phyloP scores from a whole-genome alignment of 53 echinoderm and acorn worm species.

The Echinarachnius parma region DNA sequence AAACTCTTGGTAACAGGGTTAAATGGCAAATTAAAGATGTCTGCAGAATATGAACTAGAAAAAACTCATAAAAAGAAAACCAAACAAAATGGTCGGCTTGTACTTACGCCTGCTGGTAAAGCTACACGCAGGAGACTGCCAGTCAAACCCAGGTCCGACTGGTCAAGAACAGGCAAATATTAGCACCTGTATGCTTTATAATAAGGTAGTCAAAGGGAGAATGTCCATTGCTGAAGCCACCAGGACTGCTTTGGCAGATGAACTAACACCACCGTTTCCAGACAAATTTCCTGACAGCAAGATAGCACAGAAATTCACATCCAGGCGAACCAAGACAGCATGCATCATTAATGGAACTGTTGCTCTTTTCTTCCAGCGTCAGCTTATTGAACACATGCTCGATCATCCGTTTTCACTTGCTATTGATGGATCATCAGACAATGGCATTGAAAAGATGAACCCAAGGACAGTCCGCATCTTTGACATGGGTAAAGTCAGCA shows the following conservation, averaged over 20 bases:
- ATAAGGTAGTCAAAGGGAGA: too few relatives aligned
- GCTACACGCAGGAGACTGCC: too few relatives aligned
- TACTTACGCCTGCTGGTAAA: too few relatives aligned
- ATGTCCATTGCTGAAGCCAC: too few relatives aligned
- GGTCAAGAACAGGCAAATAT: too few relatives aligned
- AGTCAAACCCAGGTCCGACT: too few relatives aligned
- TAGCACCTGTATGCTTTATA: too few relatives aligned
- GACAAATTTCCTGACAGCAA: neutral
- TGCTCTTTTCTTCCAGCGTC: neutral
- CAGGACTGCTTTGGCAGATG: constrained; percentile 1
- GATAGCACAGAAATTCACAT: neutral
- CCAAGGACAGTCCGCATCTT: constrained; percentile 11
- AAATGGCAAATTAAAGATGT: too few relatives aligned
- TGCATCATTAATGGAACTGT: neutral
- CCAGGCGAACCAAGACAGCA: neutral
- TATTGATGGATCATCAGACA: constrained; percentile 23
- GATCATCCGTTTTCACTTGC: constrained; percentile 9
- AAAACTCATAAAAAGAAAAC: too few relatives aligned
- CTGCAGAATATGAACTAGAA: too few relatives aligned
- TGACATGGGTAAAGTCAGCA: neutral
- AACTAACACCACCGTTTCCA: neutral
- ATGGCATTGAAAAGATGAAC: constrained; percentile 14
- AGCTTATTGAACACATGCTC: neutral
- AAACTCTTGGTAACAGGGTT: too few relatives aligned
- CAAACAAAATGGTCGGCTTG: too few relatives aligned